Base-by-base conservation (phyloP, 1,140 invertebrate species). In the Agrilus planipennis region DNA sequence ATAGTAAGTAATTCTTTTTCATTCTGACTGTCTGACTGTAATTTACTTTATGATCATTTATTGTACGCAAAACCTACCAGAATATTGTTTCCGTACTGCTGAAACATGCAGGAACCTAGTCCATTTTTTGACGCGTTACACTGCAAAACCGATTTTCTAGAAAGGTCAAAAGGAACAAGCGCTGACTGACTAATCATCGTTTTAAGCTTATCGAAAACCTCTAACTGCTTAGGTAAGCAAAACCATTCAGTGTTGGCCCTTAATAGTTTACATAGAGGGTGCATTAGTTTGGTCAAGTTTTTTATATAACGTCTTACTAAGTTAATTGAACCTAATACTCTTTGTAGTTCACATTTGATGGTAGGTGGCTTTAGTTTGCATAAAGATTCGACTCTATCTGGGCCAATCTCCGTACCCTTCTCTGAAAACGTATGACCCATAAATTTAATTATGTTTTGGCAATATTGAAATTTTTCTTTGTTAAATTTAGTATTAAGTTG, bases 1-100 rank as follows among this genome's bases (percentile, higher is more conserved):
- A 71, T 56, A 1, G 67, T 60, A 22, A 70, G 49, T 23, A 55
- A 55, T 58, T 72, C 69, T 46, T 62, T 63, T 39, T 56, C 52
- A 9, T 47, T 47, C 21, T 48, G 47, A 15, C 39, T 42, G 48
- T 47, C 21, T 48, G 47, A 15, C 39, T 42, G 32, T 58, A 60
- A 2, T 42, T 42, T 11, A 45, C 27, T 34, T 47, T 42, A 20
- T 34, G 21, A 18, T 47, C 45, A 35, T 44, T 44, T 20, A 47
- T 34, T 7, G 15, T 34, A 10, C 29, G 21, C 19, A 34, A 17
- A 42, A 22, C 5, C 10, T 17, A 41, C 28, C 15, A 41, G 17
- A 19, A 41, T 17, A 15, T 28, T 29, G 25, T 15, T 14, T 41
- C 12, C 39, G 18, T 42, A 14, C 22, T 42, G 18, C 31, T 42